Conservation (phyloP, 2,113 vertebrate genomes). For the Beaufortia kweichowensis region DNA sequence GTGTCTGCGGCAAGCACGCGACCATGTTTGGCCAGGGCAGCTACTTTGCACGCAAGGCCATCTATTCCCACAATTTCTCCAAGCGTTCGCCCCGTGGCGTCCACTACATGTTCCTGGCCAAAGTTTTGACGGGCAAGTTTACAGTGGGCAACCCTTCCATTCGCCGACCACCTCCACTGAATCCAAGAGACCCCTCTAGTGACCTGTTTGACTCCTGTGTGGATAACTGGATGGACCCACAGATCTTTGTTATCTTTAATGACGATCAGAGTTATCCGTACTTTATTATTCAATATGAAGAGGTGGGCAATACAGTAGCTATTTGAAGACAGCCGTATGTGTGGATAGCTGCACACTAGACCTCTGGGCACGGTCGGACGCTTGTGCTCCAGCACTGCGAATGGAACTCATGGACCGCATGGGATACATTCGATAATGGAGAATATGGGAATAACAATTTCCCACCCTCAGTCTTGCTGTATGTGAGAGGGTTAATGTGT, state of each 20-base stretch:
- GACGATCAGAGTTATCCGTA: conserved; percentile 99
- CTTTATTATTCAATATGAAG: conserved; percentile 98
- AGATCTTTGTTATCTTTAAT: conserved; percentile 99
- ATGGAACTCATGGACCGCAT: conserved; percentile 25
- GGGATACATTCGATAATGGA: background rate
- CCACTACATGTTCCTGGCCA: conserved; percentile 98
- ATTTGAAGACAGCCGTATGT: conserved; percentile 72
- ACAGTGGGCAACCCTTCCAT: conserved; percentile 95
- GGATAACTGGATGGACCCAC: conserved; percentile 97
- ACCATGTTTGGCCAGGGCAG: conserved; percentile 99
- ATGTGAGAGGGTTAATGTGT: conserved; percentile 17
- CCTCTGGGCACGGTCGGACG: background rate
- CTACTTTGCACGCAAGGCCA: conserved; percentile 95
- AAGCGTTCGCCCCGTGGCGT: conserved; percentile 90
- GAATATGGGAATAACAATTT: conserved; percentile 17
- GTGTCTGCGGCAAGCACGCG: conserved; percentile 96
- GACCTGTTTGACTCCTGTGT: conserved; percentile 98
- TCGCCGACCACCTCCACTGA: conserved; percentile 91
- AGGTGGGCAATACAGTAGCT: conserved; percentile 88
- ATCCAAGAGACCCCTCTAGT: conserved; percentile 87
- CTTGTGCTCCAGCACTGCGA: background rate
- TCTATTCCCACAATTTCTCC: conserved; percentile 98
- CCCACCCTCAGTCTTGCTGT: conserved; percentile 16
- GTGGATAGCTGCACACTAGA: conserved; percentile 32
- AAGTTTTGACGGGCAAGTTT: conserved; percentile 94